Percentiles rank a stretch among this genome's conserved stretches.
phyloP scores from a whole-genome alignment of 1,140 invertebrate genomes.

The Geopemphigus sp. region DNA sequence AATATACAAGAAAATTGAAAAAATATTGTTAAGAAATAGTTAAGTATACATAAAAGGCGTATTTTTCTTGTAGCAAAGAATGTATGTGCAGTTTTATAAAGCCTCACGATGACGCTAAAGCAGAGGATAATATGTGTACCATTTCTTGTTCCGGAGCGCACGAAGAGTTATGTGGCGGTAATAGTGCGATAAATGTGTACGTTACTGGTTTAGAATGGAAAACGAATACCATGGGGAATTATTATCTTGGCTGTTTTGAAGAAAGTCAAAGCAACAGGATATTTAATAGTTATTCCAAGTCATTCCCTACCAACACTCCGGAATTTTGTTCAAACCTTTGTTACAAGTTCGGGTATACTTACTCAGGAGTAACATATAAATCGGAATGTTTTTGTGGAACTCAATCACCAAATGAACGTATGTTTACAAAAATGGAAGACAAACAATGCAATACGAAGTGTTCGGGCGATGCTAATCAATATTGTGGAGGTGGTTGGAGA shows the following conservation, averaged over 20 bases:
- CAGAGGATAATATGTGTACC: constrained; percentile 45
- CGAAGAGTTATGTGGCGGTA: constrained; percentile 50
- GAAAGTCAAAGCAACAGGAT: constrained; percentile 40
- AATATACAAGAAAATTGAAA: background rate
- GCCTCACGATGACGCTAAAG: constrained; percentile 4
- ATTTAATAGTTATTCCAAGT: constrained; percentile 23
- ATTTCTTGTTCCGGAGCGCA: constrained; percentile 50
- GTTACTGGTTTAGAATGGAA: constrained; percentile 41
- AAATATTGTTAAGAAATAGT: too few species aligned
- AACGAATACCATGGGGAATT: constrained; percentile 1
- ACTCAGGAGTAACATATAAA: constrained; percentile 45
- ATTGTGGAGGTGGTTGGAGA: constrained; percentile 51
- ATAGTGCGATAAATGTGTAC: constrained; percentile 50
- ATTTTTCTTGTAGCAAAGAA: constrained; percentile 16
- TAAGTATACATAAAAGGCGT: too few species aligned
- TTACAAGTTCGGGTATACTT: constrained; percentile 36
- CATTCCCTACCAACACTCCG: constrained; percentile 16
- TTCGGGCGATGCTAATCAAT: constrained; percentile 50
- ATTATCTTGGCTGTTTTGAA: constrained; percentile 45
- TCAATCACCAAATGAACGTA: constrained; percentile 32
- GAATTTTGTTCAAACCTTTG: constrained; percentile 32
- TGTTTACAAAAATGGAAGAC: constrained; percentile 32
- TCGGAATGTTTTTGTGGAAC: constrained; percentile 52
- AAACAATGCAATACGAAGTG: constrained; percentile 51
- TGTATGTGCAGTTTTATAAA: constrained; percentile 23